phyloP scores from a whole-genome alignment of 1,140 invertebrate genomes.

The Zaprionus inermis region DNA sequence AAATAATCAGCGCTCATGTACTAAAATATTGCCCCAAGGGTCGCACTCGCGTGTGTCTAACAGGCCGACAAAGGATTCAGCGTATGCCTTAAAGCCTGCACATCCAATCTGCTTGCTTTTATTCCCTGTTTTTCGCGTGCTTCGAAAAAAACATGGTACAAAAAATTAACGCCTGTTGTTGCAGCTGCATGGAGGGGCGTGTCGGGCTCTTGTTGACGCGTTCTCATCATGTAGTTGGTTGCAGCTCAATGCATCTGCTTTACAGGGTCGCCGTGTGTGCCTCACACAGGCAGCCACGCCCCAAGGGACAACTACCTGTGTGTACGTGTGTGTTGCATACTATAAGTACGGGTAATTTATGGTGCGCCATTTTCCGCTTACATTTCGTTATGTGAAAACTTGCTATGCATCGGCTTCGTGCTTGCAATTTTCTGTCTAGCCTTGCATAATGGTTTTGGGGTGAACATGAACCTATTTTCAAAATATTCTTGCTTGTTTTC shows the following conservation, averaged over 20 bases:
- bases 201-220: conserved; percentile 2
- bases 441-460: conserved; percentile 8
- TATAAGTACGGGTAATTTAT: conserved; percentile 26
- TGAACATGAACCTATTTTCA: not conserved
- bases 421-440: conserved; percentile 5
- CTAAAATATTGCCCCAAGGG: conserved; percentile 17
- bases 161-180: conserved; percentile 37
- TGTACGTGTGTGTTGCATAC: conserved; percentile 30
- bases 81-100: not conserved
- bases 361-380: conserved; percentile 19
- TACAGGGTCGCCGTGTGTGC: conserved; percentile 30
- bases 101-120: conserved; percentile 29
- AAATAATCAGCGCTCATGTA: conserved; percentile 26
- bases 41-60: not conserved
- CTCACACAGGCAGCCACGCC: conserved; percentile 4
- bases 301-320: conserved; percentile 28
- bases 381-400: conserved; percentile 32
- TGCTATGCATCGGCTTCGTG: conserved; percentile 22
- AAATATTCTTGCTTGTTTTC: too few relatives aligned
- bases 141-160: conserved; percentile 22
- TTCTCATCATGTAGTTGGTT: not conserved
- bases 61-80: conserved; percentile 36
- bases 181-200: not conserved
- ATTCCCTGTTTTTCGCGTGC: conserved; percentile 19
- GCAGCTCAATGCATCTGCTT: conserved; percentile 11